Conservation (phyloP, 2,888 invertebrate genomes). For the Drosophila barbarae region DNA sequence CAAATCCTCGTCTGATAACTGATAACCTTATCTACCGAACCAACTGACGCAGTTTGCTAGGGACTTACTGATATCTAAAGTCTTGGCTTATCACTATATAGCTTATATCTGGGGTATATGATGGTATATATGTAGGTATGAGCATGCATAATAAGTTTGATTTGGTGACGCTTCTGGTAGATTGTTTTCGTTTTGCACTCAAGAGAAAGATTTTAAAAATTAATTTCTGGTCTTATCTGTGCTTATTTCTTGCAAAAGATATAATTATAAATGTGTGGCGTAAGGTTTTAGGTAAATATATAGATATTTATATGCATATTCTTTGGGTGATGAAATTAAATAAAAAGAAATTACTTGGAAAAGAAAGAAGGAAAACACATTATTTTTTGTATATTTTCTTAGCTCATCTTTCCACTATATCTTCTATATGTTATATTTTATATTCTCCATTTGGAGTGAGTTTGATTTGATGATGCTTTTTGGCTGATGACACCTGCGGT, state of each 20-base stretch:
- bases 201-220: background rate
- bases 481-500: slow-evolving; percentile 39
- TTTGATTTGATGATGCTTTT: slow-evolving; percentile 44
- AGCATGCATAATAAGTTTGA: slow-evolving; percentile 31
- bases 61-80: slow-evolving; percentile 38
- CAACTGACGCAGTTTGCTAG: slow-evolving; percentile 33
- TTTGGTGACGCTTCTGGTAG: slow-evolving; percentile 40
- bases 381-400: too few relatives aligned
- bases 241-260: background rate
- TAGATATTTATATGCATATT: background rate
- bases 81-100: slow-evolving; percentile 33
- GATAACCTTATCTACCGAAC: slow-evolving; percentile 23
- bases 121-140: background rate
- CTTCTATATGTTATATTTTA: background rate
- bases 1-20: slow-evolving; percentile 23
- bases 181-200: slow-evolving; percentile 5
- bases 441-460: background rate
- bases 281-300: background rate
- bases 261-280: slow-evolving; percentile 4
- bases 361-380: too few relatives aligned
- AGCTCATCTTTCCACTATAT: background rate
- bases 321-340: background rate
- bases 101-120: background rate
- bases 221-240: slow-evolving; percentile 6
- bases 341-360: background rate